Evolutionary conservation across 1,140 invertebrate genomes (phyloP).

Genomic region (Gerris buenoi): DNA sequence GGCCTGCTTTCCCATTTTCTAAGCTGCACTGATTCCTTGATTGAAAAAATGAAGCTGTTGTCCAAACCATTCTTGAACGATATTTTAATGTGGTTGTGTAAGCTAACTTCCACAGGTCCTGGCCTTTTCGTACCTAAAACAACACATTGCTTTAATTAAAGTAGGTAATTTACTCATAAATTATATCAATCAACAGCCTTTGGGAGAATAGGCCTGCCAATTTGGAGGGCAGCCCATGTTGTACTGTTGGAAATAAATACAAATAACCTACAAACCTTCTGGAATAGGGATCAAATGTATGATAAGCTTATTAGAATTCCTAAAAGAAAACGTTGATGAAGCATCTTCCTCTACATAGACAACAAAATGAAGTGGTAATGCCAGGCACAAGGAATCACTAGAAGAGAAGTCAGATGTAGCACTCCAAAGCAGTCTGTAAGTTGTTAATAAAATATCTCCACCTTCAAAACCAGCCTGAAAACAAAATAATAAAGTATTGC

Average conservation of each 20-base stretch:
- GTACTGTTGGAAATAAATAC: too few species aligned
- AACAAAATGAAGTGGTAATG: slow-evolving; percentile 50
- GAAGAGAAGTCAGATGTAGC: slow-evolving; percentile 49
- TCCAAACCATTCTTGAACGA: slow-evolving; percentile 76
- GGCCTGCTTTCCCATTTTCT: slow-evolving; percentile 47
- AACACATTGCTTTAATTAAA: background rate
- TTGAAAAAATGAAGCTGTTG: slow-evolving; percentile 44
- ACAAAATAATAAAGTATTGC: slow-evolving; percentile 13
- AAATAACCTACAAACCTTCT: too few species aligned
- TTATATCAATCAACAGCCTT: background rate
- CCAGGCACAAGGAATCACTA: slow-evolving; percentile 39
- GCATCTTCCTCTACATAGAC: slow-evolving; percentile 63
- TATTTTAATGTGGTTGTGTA: slow-evolving; percentile 61
- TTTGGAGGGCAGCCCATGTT: too few species aligned
- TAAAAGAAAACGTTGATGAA: slow-evolving; percentile 53
- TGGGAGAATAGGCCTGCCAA: background rate
- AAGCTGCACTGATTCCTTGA: slow-evolving; percentile 43
- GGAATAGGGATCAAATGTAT: slow-evolving; percentile 52
- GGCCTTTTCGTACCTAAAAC: slow-evolving; percentile 41
- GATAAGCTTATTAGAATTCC: slow-evolving; percentile 63
- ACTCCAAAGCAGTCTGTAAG: slow-evolving; percentile 65
- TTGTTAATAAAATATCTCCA: slow-evolving; percentile 65
- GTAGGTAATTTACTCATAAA: background rate
- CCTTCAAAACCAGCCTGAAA: slow-evolving; percentile 59
- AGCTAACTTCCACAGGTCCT: slow-evolving; percentile 55